Evolutionary conservation across 2,113 vertebrate genomes (phyloP), one percentile per base, ranked within the genome.

Genomic region (Dunckerocampus dactyliophorus): DNA sequence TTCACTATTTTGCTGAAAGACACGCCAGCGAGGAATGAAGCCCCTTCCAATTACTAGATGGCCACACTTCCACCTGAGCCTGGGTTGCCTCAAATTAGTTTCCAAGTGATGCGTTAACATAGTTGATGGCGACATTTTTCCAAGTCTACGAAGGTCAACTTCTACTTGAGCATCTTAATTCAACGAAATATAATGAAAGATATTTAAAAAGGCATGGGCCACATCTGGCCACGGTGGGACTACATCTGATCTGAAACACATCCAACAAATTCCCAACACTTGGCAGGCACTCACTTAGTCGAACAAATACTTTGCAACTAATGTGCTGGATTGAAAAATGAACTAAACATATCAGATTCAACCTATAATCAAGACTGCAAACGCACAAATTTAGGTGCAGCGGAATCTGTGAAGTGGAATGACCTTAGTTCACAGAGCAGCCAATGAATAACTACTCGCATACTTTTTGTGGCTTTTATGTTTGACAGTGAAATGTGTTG

Each of bases 241-340:
- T 49, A 47, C 7, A 31, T 48, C 11, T 67, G 17, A 58, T 19
- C 21, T 9, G 45, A 11, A 21, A 5, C n/a, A 46, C 46, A 64
- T 67, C 19, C 47, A 21, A 5, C n/a, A 46, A 49, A 64, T 67
- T 21, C 47, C 21, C 3, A 72, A 76, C 62, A 28, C 34, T 53
- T 47, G 34, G 48, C 24, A 60, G 1, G 14, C 20, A 14, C 48
- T 22, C 19, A 50, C 48, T 50, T 28, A 28, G 24, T 5, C 24
- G n/a, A n/a, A n/a, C n/a, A n/a, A n/a, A n/a, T n/a, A n/a, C n/a
- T n/a, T n/a, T n/a, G 24, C 24, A 28, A 28, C 24, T 3, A 28
- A 28, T 28, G 24, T 28, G 24, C 24, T 28, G 31, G 4, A 34
- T 8, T 34, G 31, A 34, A 5, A 34, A 34, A 34, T 5, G 6